A percentile compares a stretch with the other conserved stretches of the same genome.
Conservation (phyloP, 2,888 invertebrate genomes). For the Amiota communis region DNA sequence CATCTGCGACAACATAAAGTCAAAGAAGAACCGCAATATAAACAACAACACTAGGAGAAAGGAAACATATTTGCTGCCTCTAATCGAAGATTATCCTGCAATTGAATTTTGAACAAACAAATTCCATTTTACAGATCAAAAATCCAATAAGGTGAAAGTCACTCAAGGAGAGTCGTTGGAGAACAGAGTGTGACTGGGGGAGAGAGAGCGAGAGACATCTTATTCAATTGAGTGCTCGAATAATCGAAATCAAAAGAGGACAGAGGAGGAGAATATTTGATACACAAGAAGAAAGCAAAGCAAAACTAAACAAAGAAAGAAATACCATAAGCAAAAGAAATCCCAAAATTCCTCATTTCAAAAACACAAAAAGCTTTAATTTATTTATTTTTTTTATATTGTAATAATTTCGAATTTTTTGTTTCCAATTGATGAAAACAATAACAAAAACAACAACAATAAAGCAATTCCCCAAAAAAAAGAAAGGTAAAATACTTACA, state of each 20-base stretch:
- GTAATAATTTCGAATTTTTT: conserved; percentile 60
- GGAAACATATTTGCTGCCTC: too few relatives aligned
- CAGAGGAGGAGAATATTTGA: too few relatives aligned
- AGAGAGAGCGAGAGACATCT: too few relatives aligned
- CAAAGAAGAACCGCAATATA: conserved; percentile 29
- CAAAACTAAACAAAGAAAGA: neutral
- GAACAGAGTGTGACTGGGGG: too few relatives aligned
- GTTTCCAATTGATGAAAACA: conserved; percentile 62
- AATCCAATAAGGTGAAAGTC: too few relatives aligned
- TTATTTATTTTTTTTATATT: conserved; percentile 31
- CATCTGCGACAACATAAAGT: conserved; percentile 33
- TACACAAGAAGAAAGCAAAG: neutral
- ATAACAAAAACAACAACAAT: too few relatives aligned
- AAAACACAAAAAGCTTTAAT: conserved; percentile 58
- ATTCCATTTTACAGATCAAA: too few relatives aligned
- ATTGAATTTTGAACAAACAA: neutral
- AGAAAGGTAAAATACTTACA: conserved; percentile 40
- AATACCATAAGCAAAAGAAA: conserved; percentile 44
- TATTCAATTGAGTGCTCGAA: too few relatives aligned
- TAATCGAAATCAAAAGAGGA: too few relatives aligned
- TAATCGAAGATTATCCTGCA: neutral
- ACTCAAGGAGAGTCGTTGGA: too few relatives aligned
- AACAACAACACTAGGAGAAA: neutral
- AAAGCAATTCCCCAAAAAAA: conserved; percentile 42
- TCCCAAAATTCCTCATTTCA: conserved; percentile 62